phyloP scores from a whole-genome alignment of 2,888 invertebrate genomes.

The Meteorus colon region DNA sequence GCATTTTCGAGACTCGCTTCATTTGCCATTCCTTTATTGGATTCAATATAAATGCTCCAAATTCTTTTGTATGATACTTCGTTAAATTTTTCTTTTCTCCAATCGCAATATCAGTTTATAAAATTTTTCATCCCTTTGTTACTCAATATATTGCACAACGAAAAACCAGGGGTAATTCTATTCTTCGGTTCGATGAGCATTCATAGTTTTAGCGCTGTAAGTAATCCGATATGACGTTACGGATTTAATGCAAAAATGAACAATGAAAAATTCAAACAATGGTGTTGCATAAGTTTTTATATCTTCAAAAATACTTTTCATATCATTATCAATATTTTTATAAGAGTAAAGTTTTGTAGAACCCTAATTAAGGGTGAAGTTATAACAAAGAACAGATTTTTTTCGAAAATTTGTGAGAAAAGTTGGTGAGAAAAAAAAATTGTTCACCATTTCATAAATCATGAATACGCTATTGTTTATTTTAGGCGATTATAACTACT shows the following conservation, averaged over 20 bases:
- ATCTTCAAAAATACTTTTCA: neutral
- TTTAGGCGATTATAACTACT: too few species aligned
- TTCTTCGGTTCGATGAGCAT: too few species aligned
- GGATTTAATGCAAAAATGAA: neutral
- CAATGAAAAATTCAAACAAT: neutral
- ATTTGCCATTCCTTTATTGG: conserved; percentile 51
- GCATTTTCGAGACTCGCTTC: conserved; percentile 49
- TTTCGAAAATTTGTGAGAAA: neutral
- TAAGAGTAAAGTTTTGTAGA: neutral
- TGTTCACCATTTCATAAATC: neutral
- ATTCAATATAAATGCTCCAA: conserved; percentile 6
- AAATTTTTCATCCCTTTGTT: neutral
- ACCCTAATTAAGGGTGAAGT: neutral
- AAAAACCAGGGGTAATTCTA: too few species aligned
- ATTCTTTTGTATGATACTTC: neutral
- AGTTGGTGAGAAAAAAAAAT: neutral
- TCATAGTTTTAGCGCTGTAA: neutral
- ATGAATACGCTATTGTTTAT: too few species aligned
- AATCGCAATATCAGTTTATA: neutral
- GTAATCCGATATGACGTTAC: neutral
- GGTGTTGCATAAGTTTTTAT: neutral
- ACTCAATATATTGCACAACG: neutral
- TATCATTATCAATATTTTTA: too few species aligned
- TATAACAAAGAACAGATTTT: neutral
- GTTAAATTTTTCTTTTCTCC: neutral